Conservation (phyloP, 1,140 invertebrate genomes). For the Anastrepha ludens region DNA sequence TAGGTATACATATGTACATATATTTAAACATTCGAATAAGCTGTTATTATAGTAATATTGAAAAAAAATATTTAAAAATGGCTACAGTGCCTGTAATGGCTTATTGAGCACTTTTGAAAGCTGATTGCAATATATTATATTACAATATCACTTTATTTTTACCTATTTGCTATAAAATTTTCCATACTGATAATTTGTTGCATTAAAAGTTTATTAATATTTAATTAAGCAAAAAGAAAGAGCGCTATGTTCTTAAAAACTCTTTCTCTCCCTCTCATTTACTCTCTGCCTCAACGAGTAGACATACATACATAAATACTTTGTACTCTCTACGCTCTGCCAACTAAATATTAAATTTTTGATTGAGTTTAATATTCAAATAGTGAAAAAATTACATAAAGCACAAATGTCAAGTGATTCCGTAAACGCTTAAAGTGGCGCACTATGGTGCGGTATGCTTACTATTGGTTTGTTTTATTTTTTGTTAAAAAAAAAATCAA, state of each 20-base stretch:
- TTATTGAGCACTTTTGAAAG: no score
- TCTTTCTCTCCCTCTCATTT: background rate
- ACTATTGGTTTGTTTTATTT: background rate
- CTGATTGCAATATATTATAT: no score
- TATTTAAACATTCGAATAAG: no score
- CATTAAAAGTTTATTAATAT: constrained; percentile 48
- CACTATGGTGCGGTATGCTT: background rate
- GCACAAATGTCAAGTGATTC: constrained; percentile 67
- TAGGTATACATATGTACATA: no score
- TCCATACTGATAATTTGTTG: constrained; percentile 54
- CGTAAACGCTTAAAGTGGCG: constrained; percentile 18
- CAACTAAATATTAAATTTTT: background rate
- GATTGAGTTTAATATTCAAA: constrained; percentile 38
- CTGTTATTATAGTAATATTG: no score
- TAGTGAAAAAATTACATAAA: constrained; percentile 71
- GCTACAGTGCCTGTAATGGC: no score
- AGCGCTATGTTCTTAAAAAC: background rate
- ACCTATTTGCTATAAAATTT: constrained; percentile 41
- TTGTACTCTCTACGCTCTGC: no score
- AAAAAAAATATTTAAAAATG: no score
- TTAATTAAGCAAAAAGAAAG: constrained; percentile 53
- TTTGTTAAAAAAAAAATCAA: constrained; percentile 2
- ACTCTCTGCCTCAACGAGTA: background rate
- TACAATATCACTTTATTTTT: background rate
- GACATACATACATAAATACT: no score